Conservation (phyloP, 1,140 invertebrate species). For the Heterodera schachtii region DNA sequence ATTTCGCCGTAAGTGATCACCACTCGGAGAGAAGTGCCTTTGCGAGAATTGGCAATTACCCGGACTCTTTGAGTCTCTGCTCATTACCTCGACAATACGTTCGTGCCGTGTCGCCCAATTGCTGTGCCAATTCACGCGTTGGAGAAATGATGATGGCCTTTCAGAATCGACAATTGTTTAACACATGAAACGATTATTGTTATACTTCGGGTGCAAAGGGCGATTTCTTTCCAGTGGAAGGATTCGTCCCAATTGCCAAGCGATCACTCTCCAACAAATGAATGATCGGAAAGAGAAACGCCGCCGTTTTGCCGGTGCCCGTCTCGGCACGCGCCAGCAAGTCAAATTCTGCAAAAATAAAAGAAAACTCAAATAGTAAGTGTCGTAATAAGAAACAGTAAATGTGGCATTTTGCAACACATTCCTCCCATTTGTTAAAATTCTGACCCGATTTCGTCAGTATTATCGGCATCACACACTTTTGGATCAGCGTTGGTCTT, state of each 20-base stretch:
- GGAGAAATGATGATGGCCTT: constrained; percentile 30
- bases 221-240: no score
- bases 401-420: no score
- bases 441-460: constrained; percentile 9
- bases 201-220: constrained; percentile 10
- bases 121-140: constrained; percentile 35
- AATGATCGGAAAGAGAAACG: constrained; percentile 91
- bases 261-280: constrained; percentile 82
- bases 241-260: background rate
- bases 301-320: constrained; percentile 85
- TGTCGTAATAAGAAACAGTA: background rate
- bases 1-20: constrained; percentile 38
- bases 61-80: no score
- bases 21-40: constrained; percentile 17
- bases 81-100: constrained; percentile 7
- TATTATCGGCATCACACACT: constrained; percentile 24
- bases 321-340: constrained; percentile 59
- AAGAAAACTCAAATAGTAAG: background rate
- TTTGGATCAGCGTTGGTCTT: constrained; percentile 21
- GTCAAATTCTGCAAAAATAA: constrained; percentile 45
- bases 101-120: constrained; percentile 26
- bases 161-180: constrained; percentile 4
- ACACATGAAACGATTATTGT: background rate
- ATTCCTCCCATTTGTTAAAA: background rate
- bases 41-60: no score